Base-by-base conservation (phyloP, 2,797 vertebrate species). In the Labeo calbasu region DNA sequence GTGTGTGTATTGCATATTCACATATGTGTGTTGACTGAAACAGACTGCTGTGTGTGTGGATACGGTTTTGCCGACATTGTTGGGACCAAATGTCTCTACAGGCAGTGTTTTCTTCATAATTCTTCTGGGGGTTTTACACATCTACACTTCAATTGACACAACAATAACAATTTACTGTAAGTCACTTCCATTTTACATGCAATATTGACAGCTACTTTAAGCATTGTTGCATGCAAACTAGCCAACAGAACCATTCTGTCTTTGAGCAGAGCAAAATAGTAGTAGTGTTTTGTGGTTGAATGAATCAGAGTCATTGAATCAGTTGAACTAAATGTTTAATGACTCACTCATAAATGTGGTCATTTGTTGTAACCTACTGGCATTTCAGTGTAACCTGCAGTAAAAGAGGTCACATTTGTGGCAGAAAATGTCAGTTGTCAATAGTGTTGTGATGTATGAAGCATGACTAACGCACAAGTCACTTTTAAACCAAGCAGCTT, bases 1-100 rank as follows among this genome's bases (percentile, higher is more conserved):
- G 83, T 73, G 78, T 82, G 81, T 86, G 71, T 85, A 80, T 76
- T 36, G 19, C 65, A 43, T 55, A 55, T 40, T 53, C 65, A 36
- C 65, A 28, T 72, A 25, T 69, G 78, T 72, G 69, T 61, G 69
- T 72, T 72, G 17, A 21, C 17, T 72, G 40, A 81, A 72, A 71
- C 68, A 71, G 79, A 71, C 17, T 72, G 13, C 19, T 40, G 15
- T 53, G 63, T 66, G 46, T 51, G 25, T 79, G 40, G 43, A 5
- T 32, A 21, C 15, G 13, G 12, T 77, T 77, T 59, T 46, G 36
- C n/a, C 0, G 7, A 61, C 36, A 59, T 43, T 61, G 57, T 23
- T 77, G 40, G n/a, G 17, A 40, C 12, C 21, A 69, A 69, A 79
- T 68, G 51, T 57, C 32, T 51, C 51, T 15, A 46, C 36, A 77